Percentiles rank a stretch among this genome's conserved stretches.
phyloP scores from a whole-genome alignment of 2,888 invertebrate genomes.

The Acrocyrtus sp. region DNA sequence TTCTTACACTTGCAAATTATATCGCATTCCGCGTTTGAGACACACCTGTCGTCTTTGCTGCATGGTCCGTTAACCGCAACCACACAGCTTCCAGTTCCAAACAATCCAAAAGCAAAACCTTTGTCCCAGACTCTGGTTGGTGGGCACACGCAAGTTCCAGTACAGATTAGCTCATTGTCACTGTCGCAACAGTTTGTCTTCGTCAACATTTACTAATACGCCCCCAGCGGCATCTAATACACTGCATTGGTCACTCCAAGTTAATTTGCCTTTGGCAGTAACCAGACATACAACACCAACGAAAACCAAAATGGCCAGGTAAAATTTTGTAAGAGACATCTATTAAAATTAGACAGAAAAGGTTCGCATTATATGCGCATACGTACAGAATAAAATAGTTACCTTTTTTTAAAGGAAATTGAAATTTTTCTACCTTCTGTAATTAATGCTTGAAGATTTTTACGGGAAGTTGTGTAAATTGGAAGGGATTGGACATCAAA shows the following conservation, averaged over 20 bases:
- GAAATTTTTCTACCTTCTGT: too few species aligned
- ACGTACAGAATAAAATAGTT: too few species aligned
- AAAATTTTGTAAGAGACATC: neutral
- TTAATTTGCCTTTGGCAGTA: constrained; percentile 9
- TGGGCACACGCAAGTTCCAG: constrained; percentile 27
- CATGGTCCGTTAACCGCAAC: constrained; percentile 38
- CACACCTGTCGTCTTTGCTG: constrained; percentile 6
- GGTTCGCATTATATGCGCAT: too few species aligned
- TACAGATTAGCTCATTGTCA: constrained; percentile 25
- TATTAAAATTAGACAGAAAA: neutral
- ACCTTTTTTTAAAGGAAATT: too few species aligned
- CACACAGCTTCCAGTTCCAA: constrained; percentile 16
- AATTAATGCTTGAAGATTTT: too few species aligned
- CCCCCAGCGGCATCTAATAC: neutral
- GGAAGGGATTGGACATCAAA: too few species aligned
- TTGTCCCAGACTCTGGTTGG: constrained; percentile 40
- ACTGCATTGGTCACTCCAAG: constrained; percentile 35
- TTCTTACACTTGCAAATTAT: constrained; percentile 25
- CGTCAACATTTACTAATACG: neutral
- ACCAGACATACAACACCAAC: neutral
- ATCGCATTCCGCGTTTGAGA: constrained; percentile 20
- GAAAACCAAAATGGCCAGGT: neutral
- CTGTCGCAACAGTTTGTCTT: constrained; percentile 1
- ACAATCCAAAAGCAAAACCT: constrained; percentile 16
- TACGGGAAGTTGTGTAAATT: too few species aligned